Base-by-base conservation (phyloP, 1,140 invertebrate genomes). In the Reticulitermes speratus region DNA sequence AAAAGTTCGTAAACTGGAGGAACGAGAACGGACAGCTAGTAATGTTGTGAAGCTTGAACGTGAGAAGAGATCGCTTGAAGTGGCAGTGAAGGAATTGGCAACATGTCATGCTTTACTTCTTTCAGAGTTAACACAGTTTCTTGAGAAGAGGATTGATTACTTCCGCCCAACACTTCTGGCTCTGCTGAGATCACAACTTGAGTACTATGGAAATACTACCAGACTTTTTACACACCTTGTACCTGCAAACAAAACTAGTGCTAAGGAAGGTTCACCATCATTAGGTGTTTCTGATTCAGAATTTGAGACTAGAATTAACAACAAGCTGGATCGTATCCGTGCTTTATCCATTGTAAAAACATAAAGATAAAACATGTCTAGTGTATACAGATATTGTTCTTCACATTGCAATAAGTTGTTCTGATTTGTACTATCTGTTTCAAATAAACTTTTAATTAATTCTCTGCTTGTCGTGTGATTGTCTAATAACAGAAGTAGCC, bases 131-230 rank as follows among this genome's bases (percentile, higher is more conserved):
- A 89, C 89, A 11, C 81, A 87, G 86, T 90, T 92, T 87, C 87
- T 92, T 19, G 90, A 91, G 0, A 91, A 90, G 86, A 89, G 91
- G 87, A 65, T 90, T 12, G 90, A 90, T 81, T 90, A 91, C 59
- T 91, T 92, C 30, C 90, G 90, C 86, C 92, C 92, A 32, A 90
- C 90, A 82, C 84, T 92, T 32, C 89, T 91, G 83, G 91, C 92
- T 44, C 86, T 92, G 6, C 91, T 92, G 14, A 90, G 91, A 88
- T 90, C 91, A 87, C 91, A 92, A 82, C 88, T 92, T 45, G 90
- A 92, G 87, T 91, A 92, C 87, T 91, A 92, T 87, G 91, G 91
- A 3, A 90, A 90, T 83, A 89, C 89, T n/a, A 91, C 90, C 6
- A 90, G 90, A 87, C 87, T 91, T 48, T 92, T 91, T 82, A 91